Evolutionary conservation across 2,113 vertebrate genomes (phyloP).

Genomic region (Cisticola juncidis): DNA sequence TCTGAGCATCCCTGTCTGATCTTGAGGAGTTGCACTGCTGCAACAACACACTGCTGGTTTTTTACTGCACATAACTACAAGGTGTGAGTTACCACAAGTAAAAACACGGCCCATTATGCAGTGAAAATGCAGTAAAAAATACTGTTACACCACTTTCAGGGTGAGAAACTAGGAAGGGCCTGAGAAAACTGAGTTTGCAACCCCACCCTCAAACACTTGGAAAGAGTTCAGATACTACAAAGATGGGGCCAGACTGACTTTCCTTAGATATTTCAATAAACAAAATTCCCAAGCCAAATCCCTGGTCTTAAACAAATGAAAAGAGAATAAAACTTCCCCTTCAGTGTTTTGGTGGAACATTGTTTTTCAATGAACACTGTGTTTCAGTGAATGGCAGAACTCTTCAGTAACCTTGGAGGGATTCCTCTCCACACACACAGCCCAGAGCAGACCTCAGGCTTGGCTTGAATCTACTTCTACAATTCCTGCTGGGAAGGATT

Average conservation of each 20-base stretch:
- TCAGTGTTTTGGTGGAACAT: constrained; percentile 23
- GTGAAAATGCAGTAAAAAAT: neutral
- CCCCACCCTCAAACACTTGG: constrained; percentile 13
- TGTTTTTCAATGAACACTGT: constrained; percentile 23
- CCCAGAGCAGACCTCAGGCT: neutral
- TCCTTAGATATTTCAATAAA: constrained; percentile 2
- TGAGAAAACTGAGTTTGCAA: neutral
- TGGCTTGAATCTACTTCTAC: neutral
- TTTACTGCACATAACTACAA: neutral
- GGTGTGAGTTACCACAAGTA: neutral
- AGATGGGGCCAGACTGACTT: neutral
- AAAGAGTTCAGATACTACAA: constrained; percentile 27
- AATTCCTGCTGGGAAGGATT: neutral
- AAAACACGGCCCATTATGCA: neutral
- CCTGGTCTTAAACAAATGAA: constrained; percentile 8
- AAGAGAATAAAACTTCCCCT: constrained; percentile 23
- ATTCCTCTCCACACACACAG: neutral
- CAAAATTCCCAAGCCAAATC: constrained; percentile 29
- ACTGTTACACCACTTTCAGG: neutral
- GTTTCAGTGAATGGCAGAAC: constrained; percentile 34
- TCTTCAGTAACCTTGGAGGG: neutral
- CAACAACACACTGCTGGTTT: neutral
- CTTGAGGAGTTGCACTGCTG: neutral
- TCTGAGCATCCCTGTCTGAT: neutral
- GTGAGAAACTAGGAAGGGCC: neutral